Conservation (phyloP, 2,888 invertebrate species). For the Poecilus cupreus region DNA sequence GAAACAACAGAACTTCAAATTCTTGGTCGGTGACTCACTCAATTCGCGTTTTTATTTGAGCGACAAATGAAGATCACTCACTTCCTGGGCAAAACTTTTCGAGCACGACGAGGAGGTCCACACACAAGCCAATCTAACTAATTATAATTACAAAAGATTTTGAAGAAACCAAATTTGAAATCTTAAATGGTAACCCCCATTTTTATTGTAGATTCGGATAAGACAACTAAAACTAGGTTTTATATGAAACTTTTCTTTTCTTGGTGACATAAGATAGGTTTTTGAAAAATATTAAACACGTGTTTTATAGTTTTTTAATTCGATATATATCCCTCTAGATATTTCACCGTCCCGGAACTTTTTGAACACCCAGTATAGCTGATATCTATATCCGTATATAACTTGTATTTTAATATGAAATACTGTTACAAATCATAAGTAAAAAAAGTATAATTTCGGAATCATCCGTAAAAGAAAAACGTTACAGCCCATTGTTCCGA, state of each 20-base stretch:
- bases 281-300: no score
- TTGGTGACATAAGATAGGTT: no score
- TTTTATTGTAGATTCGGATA: no score
- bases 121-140: background rate
- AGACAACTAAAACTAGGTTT: no score
- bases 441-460: background rate
- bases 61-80: slow-evolving; percentile 29
- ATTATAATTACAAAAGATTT: background rate
- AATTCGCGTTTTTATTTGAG: slow-evolving; percentile 38
- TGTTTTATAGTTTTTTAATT: no score
- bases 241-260: no score
- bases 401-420: no score
- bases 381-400: no score
- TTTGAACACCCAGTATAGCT: no score
- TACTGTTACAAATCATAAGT: background rate
- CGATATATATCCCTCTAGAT: no score
- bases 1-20: slow-evolving; percentile 12
- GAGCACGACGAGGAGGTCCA: slow-evolving; percentile 7
- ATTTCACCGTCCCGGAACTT: no score
- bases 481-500: background rate
- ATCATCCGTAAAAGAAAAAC: background rate
- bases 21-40: slow-evolving; percentile 20
- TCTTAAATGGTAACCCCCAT: no score
- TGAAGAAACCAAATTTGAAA: background rate
- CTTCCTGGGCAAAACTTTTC: slow-evolving; percentile 31